phyloP scores from a whole-genome alignment of 2,113 vertebrate species.

The Pelobates fuscus region DNA sequence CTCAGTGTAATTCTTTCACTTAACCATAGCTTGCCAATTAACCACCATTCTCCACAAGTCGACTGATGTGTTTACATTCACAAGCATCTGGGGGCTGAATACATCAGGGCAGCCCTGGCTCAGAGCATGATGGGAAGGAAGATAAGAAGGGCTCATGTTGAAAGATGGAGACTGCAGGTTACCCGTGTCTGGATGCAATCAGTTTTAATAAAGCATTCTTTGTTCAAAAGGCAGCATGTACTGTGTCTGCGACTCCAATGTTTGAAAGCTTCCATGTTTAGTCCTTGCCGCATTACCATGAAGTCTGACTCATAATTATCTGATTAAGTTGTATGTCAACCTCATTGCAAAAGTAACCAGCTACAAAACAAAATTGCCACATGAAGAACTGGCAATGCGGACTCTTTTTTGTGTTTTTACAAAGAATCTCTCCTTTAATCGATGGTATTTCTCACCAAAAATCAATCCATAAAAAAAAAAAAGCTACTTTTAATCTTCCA shows the following conservation, averaged over 20 bases:
- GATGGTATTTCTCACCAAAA: too few relatives aligned
- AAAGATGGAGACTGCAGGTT: slow-evolving; percentile 31
- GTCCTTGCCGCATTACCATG: not conserved
- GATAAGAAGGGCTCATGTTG: slow-evolving; percentile 36
- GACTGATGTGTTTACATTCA: slow-evolving; percentile 39
- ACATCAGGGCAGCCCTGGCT: slow-evolving; percentile 4
- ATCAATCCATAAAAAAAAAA: too few relatives aligned
- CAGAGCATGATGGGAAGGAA: slow-evolving; percentile 10
- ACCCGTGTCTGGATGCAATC: slow-evolving; percentile 35
- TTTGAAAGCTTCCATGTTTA: slow-evolving; percentile 2
- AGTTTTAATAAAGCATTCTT: slow-evolving; percentile 28
- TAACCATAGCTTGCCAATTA: slow-evolving; percentile 32
- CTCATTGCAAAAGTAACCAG: too few relatives aligned
- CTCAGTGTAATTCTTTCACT: slow-evolving; percentile 1
- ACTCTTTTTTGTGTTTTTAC: too few relatives aligned
- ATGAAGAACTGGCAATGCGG: too few relatives aligned
- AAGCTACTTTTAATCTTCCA: too few relatives aligned
- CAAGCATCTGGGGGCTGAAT: slow-evolving; percentile 31
- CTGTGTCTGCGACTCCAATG: not conserved
- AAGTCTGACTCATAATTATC: not conserved
- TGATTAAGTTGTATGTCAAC: not conserved
- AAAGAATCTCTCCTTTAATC: too few relatives aligned
- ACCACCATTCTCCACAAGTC: slow-evolving; percentile 4
- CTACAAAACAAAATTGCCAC: too few relatives aligned
- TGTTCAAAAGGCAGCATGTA: slow-evolving; percentile 22